phyloP scores from a whole-genome alignment of 2,797 vertebrate genomes.

The Benthosema pterotum region DNA sequence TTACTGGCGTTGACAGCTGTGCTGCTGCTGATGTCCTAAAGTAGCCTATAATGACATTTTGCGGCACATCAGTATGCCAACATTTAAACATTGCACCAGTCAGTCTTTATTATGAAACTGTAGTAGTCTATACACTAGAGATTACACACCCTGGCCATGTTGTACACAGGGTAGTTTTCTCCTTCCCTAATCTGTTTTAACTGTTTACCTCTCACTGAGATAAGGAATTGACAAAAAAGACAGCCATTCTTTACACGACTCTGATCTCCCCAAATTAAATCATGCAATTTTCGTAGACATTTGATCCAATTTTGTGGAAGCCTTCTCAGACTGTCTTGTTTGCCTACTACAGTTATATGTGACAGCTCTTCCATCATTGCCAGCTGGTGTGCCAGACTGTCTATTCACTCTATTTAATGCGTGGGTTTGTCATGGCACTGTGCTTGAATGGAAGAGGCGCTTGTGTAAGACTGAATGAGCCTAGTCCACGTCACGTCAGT shows the following conservation, averaged over 20 bases:
- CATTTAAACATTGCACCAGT: too few species aligned
- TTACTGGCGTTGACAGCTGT: not conserved
- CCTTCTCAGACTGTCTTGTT: not conserved
- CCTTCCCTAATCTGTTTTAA: constrained; percentile 26
- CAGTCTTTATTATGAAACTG: too few species aligned
- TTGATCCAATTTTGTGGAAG: not conserved
- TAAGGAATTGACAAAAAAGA: not conserved
- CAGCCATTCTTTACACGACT: not conserved
- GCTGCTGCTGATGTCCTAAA: too few species aligned
- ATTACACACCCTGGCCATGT: not conserved
- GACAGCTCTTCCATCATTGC: constrained; percentile 8
- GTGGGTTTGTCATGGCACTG: constrained; percentile 3
- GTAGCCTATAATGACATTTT: not conserved
- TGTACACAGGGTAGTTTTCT: constrained; percentile 32
- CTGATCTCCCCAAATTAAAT: not conserved
- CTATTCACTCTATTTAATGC: not conserved
- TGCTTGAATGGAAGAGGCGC: constrained; percentile 5
- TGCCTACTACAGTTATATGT: not conserved
- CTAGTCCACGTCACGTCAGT: constrained; percentile 15
- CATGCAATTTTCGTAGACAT: not conserved
- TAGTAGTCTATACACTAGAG: too few species aligned
- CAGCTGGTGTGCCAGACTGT: constrained; percentile 2
- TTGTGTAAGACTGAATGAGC: not conserved
- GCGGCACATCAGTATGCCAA: not conserved
- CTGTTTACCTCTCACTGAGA: constrained; percentile 10